These are phyloP conservation scores for Ranitomeya variabilis DNA, from an alignment of 2,113 vertebrate species.

Conservation along the genomic window DNA sequence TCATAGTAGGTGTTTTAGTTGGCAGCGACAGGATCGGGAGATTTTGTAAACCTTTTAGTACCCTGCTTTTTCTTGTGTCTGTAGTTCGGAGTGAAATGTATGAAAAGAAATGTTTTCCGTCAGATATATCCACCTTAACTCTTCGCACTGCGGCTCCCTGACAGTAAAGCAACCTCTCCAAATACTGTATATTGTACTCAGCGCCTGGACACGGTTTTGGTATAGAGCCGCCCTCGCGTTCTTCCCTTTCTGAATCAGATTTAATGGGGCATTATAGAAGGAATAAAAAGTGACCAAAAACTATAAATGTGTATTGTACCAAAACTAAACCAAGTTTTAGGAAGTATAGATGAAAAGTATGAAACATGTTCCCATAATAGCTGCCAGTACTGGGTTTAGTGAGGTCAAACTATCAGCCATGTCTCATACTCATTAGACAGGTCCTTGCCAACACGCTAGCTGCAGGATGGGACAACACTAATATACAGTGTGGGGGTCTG, in stretches of 20 bases:
- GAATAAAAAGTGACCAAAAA: too few species aligned
- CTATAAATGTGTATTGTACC: too few species aligned
- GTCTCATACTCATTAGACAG: too few species aligned
- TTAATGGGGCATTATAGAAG: not conserved
- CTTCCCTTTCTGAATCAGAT: not conserved
- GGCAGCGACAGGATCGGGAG: constrained; percentile 74
- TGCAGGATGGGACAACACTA: too few species aligned
- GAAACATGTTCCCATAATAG: too few species aligned
- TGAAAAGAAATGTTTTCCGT: constrained; percentile 24
- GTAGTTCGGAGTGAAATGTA: constrained; percentile 62
- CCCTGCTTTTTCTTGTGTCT: constrained; percentile 72
- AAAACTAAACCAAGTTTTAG: too few species aligned
- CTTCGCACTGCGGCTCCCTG: not conserved
- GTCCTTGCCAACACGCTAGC: too few species aligned
- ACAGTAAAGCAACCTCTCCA: not conserved
- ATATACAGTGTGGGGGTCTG: too few species aligned
- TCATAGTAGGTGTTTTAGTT: constrained; percentile 86
- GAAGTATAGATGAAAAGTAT: too few species aligned
- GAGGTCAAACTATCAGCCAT: too few species aligned
- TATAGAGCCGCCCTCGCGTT: not conserved
- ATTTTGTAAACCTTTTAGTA: constrained; percentile 69
- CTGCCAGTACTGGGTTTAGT: too few species aligned
- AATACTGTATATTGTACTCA: not conserved
- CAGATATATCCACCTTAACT: constrained; percentile 30
- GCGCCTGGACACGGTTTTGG: not conserved